Evolutionary conservation across 2,113 vertebrate genomes (phyloP), one percentile per base, ranked within the genome.

Genomic region (Phalacrocorax pelagicus): DNA sequence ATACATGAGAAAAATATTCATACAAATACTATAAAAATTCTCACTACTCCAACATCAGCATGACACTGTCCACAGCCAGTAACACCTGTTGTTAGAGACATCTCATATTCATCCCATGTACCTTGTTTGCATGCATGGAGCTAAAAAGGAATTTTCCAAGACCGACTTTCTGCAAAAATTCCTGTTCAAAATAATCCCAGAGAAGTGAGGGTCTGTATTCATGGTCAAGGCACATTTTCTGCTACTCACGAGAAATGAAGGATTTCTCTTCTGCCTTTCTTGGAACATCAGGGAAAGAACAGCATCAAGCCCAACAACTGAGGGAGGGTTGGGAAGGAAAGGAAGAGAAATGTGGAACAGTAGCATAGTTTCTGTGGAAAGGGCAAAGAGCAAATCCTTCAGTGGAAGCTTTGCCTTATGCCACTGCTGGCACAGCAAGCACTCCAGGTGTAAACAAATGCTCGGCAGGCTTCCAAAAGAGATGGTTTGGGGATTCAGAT

Each of bases 41-140:
- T 83, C 42, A 42, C 40, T 88, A 5, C 49, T 77, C 47, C 27
- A 83, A 15, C 18, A 57, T 18, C 54, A 82, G 54, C 23, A 21
- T 2, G 44, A 70, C 42, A 66, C 3, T 0, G 0, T 15, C 8
- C 38, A 27, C 23, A 63, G 70, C 5, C 77, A 75, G 59, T 11
- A 54, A 88, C 18, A 81, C 19, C 22, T 63, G 52, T n/a, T 81
- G 34, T 57, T 34, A 36, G 10, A 69, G 23, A 38, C 2, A 2
- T 6, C 26, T 79, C 9, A 0, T 32, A 51, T 5, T 34, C 36
- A 69, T 30, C 47, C 26, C 40, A 38, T 7, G 11, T 54, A 38
- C 27, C 63, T 51, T 40, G 36, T 34, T 63, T 55, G 78, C n/a
- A 40, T 2, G 10, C 49, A 59, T 2, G 12, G 23, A 75, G n/a